Percentiles rank a stretch among this genome's conserved stretches.
Conservation (phyloP, 2,113 vertebrate genomes). For the Melospiza georgiana region DNA sequence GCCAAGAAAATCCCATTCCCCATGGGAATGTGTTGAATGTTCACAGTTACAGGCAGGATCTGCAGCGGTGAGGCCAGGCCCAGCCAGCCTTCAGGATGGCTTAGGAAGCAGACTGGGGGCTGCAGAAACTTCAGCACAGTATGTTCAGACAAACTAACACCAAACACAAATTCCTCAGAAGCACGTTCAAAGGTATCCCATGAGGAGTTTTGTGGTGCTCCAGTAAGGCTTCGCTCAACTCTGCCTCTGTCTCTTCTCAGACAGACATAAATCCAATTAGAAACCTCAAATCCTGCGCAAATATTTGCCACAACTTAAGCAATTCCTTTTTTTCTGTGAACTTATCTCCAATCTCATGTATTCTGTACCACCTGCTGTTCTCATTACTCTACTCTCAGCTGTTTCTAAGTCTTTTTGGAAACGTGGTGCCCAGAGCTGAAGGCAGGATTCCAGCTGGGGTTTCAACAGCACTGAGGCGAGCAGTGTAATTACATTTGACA, state of each 20-base stretch:
- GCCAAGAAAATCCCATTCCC: not conserved
- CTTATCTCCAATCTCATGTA: not conserved
- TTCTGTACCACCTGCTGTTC: conserved; percentile 8
- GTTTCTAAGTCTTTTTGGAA: not conserved
- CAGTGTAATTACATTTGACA: conserved; percentile 13
- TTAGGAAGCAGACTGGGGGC: not conserved
- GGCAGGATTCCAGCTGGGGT: conserved; percentile 13
- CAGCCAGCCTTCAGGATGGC: not conserved
- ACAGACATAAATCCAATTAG: not conserved
- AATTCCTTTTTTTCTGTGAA: not conserved
- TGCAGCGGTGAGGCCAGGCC: not conserved
- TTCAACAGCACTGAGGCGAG: not conserved
- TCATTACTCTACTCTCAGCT: not conserved
- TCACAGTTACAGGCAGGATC: not conserved
- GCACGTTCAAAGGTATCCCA: not conserved
- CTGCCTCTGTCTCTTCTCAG: not conserved
- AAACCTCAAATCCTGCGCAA: not conserved
- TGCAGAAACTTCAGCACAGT: not conserved
- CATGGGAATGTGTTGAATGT: not conserved
- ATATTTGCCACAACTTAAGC: not conserved
- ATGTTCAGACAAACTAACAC: not conserved
- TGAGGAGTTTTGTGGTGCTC: not conserved
- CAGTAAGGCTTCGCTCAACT: not conserved
- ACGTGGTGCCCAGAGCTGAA: not conserved
- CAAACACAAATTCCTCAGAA: not conserved